Percentiles rank a stretch among this genome's conserved stretches.
Evolutionary conservation across 2,888 invertebrate species (phyloP).

Genomic region (Bombylius discolor): DNA sequence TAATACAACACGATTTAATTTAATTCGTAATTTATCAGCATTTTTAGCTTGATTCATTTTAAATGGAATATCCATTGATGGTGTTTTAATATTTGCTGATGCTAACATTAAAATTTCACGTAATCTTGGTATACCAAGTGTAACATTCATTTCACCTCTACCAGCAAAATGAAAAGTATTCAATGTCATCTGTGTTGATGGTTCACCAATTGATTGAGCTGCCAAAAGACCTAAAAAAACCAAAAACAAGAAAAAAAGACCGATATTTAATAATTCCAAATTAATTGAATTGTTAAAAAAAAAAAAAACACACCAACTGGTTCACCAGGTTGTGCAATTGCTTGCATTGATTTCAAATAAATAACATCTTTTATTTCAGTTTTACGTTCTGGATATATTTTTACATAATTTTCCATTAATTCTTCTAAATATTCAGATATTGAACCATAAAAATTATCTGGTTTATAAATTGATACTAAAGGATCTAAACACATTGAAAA

Average conservation of each 20-base stretch:
- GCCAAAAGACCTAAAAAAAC: conserved; percentile 60
- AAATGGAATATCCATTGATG: conserved; percentile 90
- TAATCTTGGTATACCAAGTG: conserved; percentile 95
- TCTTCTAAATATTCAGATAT: conserved; percentile 68
- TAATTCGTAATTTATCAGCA: conserved; percentile 56
- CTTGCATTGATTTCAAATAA: conserved; percentile 60
- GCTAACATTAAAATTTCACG: conserved; percentile 96
- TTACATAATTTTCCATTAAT: conserved; percentile 48
- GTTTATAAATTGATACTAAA: conserved; percentile 50
- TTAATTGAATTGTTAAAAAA: no score
- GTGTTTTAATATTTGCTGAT: conserved; percentile 85
- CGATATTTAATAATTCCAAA: no score
- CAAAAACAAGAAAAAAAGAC: no score
- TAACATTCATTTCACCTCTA: conserved; percentile 99
- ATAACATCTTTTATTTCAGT: conserved; percentile 54
- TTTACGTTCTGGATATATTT: conserved; percentile 33
- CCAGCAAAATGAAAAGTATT: conserved; percentile 99
- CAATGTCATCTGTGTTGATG: conserved; percentile 99
- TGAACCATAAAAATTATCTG: conserved; percentile 67
- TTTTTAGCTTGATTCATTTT: conserved; percentile 39
- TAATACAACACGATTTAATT: conserved; percentile 65
- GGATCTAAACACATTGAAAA: conserved; percentile 57
- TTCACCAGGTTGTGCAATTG: conserved; percentile 82
- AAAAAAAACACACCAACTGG: conserved; percentile 47
- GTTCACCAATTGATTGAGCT: conserved; percentile 97